Evolutionary conservation across 1,140 invertebrate genomes (phyloP), one percentile per base, ranked within the genome.

Genomic region (Plutomurus gul): DNA sequence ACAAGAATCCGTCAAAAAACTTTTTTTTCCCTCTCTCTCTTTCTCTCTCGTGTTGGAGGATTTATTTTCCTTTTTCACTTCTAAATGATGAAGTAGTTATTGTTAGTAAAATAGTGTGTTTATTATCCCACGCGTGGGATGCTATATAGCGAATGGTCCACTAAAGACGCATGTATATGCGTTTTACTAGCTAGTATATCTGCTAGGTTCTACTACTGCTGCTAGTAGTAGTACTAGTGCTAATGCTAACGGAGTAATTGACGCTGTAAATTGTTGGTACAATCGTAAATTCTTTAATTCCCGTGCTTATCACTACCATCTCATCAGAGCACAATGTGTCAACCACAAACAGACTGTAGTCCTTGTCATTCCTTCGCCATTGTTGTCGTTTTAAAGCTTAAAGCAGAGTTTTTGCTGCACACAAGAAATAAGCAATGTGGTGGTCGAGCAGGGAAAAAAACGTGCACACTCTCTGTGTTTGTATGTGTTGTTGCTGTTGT

Each of bases 251-350:
- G 36, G 3, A 65, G 56, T 30, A 65, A 65, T 65, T 25, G 16
- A n/a, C 30, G 27, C 10, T 33, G 16, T n/a, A n/a, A 65, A n/a
- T 65, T n/a, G 13, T 65, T n/a, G 36, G 3, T 3, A 30, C 47
- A 3, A 65, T 43, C 30, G 25, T 65, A 65, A 65, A 30, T 11
- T 6, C 27, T 65, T 65, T 16, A 65, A 65, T 30, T 65, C 56
- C 36, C 56, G 56, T 65, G 27, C 56, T 65, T 65, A 65, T 65
- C 56, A 65, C 56, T 65, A 27, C 56, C 56, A 65, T 65, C 56
- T 33, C 56, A 65, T 25, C 56, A 30, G 56, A 11, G 16, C 36
- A 65, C 56, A 27, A 65, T 65, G 30, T 65, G 56, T 65, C 56
- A 65, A 65, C 56, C 56, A 33, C 56, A 65, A 65, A 65, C 56